phyloP scores from a whole-genome alignment of 2,888 invertebrate genomes.

The Byasa hedistus region DNA sequence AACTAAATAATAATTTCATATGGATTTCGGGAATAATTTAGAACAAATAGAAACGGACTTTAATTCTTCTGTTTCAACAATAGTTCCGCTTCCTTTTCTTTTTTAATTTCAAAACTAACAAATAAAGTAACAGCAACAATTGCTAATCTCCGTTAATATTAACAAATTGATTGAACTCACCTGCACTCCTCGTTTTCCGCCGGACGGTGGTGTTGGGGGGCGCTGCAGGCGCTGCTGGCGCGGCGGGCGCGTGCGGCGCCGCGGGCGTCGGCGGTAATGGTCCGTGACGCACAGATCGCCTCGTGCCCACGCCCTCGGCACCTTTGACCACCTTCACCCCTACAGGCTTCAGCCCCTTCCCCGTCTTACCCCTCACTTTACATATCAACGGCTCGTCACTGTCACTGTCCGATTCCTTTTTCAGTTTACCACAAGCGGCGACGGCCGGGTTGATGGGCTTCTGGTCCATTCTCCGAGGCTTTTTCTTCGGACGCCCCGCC shows the following conservation, averaged over 20 bases:
- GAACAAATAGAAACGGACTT: too few species aligned
- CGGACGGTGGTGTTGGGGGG: slow-evolving; percentile 55
- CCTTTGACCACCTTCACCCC: slow-evolving; percentile 44
- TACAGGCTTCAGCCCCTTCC: slow-evolving; percentile 42
- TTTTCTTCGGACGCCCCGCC: slow-evolving; percentile 62
- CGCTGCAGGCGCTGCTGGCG: slow-evolving; percentile 53
- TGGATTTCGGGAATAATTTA: too few species aligned
- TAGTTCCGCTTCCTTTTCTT: too few species aligned
- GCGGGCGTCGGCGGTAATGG: slow-evolving; percentile 49
- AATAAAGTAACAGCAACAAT: too few species aligned
- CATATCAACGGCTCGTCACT: slow-evolving; percentile 90
- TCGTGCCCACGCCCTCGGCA: slow-evolving; percentile 75
- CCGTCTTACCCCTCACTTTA: slow-evolving; percentile 80
- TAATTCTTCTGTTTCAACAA: too few species aligned
- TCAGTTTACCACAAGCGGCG: slow-evolving; percentile 67
- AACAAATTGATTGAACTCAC: slow-evolving; percentile 66
- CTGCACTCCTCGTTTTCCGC: slow-evolving; percentile 86
- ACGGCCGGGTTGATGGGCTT: slow-evolving; percentile 74
- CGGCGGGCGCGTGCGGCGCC: slow-evolving; percentile 41
- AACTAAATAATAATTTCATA: too few species aligned
- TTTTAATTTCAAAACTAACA: too few species aligned
- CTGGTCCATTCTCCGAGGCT: slow-evolving; percentile 56
- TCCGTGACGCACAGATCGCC: slow-evolving; percentile 78
- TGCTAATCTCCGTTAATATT: too few species aligned
- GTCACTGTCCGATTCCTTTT: slow-evolving; percentile 87